A percentile compares a stretch with the other conserved stretches of the same genome.
Conservation (phyloP, 2,113 vertebrate species). For the Zonotrichia leucophrys region DNA sequence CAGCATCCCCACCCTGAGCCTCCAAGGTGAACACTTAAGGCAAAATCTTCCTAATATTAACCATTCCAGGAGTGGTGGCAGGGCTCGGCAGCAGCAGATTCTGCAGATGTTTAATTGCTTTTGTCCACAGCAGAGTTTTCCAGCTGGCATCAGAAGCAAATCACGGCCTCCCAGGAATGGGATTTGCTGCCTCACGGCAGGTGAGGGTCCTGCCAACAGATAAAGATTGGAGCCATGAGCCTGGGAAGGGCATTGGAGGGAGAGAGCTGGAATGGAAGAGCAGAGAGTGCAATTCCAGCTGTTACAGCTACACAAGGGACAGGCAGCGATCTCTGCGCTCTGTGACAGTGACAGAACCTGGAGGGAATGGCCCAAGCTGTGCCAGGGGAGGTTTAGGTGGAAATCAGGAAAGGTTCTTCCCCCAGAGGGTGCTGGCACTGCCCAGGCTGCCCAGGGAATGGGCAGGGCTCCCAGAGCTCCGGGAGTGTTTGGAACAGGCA, state of each 20-base stretch:
- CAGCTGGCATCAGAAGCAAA: neutral
- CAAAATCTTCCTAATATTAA: neutral
- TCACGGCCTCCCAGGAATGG: rapidly evolving
- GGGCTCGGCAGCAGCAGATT: neutral
- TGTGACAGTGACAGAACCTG: neutral
- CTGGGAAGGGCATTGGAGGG: neutral
- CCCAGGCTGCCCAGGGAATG: neutral
- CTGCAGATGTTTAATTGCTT: neutral
- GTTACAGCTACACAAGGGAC: neutral
- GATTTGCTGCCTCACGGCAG: neutral
- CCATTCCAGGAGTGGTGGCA: too few relatives aligned
- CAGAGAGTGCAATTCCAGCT: neutral
- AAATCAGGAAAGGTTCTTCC: neutral
- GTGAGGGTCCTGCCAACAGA: neutral
- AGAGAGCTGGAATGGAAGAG: neutral
- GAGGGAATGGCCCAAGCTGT: neutral
- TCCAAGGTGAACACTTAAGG: neutral
- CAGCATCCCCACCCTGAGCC: rapidly evolving
- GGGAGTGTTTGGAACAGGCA: neutral
- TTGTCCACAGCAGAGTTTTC: neutral
- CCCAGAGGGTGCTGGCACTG: neutral
- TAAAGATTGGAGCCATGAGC: neutral
- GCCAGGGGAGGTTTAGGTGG: rapidly evolving
- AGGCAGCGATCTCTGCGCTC: rapidly evolving
- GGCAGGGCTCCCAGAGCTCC: neutral